Evolutionary conservation across 2,888 invertebrate genomes (phyloP).

Genomic region (Campaea margaritaria): DNA sequence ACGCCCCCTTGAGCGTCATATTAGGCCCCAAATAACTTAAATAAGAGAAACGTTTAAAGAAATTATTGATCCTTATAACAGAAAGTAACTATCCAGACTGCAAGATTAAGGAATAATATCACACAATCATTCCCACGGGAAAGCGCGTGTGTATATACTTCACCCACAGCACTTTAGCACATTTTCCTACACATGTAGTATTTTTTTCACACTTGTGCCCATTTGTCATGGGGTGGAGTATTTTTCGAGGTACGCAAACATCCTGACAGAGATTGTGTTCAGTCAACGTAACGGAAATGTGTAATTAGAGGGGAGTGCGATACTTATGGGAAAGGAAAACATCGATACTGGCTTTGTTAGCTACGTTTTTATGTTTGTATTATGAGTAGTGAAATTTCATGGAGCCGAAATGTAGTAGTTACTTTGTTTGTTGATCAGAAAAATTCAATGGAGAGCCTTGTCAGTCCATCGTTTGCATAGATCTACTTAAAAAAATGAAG

Average conservation of each 20-base stretch:
- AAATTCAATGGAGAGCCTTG: no score
- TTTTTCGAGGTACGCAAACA: conserved; percentile 36
- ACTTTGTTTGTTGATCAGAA: no score
- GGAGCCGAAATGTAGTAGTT: no score
- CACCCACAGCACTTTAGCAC: conserved; percentile 6
- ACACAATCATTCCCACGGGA: not conserved
- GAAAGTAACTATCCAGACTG: no score
- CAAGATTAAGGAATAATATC: not conserved
- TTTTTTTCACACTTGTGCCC: conserved; percentile 32
- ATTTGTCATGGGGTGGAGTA: conserved; percentile 32
- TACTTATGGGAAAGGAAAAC: conserved; percentile 15
- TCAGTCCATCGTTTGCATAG: no score
- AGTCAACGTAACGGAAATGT: conserved; percentile 27
- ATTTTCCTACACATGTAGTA: conserved; percentile 14
- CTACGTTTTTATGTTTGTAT: not conserved
- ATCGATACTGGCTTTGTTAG: conserved; percentile 14
- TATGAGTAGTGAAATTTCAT: not conserved
- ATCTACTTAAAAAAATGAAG: no score
- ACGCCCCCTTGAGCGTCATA: no score
- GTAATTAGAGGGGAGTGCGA: conserved; percentile 31
- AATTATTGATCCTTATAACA: no score
- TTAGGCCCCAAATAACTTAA: no score
- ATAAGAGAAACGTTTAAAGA: no score
- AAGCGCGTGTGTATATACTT: conserved; percentile 10
- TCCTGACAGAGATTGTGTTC: conserved; percentile 33